These are phyloP conservation scores for Copsychus sechellarum DNA, from an alignment of 2,113 vertebrate species.

Conservation along the genomic window DNA sequence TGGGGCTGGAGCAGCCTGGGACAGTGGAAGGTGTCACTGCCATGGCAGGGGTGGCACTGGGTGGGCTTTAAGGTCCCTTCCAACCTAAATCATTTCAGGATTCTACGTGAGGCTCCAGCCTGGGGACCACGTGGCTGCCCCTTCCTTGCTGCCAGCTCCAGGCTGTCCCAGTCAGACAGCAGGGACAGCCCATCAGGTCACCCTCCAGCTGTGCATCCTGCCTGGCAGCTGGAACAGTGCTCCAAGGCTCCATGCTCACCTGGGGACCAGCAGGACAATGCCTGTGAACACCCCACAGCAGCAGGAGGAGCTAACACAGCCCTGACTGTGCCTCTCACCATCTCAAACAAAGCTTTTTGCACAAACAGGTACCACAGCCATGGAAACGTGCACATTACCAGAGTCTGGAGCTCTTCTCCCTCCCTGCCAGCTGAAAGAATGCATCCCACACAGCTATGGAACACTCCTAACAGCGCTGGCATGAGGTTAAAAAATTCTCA, in stretches of 20 bases:
- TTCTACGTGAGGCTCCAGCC: neutral
- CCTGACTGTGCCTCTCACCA: neutral
- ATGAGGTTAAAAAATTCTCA: neutral
- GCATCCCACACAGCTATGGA: neutral
- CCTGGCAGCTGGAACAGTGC: neutral
- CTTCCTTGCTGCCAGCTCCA: neutral
- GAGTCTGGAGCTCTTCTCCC: neutral
- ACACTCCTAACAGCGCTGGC: neutral
- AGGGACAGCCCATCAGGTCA: neutral
- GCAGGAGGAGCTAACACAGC: neutral
- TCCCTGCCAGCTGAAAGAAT: neutral
- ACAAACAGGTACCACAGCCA: neutral
- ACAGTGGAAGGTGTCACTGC: neutral
- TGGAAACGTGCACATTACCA: neutral
- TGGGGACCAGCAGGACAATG: neutral
- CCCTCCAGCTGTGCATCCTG: neutral
- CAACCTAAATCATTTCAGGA: neutral
- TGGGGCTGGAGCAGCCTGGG: neutral
- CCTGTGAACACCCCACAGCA: neutral
- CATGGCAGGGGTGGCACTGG: neutral
- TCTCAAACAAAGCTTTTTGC: neutral
- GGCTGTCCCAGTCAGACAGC: too few species aligned
- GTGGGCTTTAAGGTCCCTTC: fast-evolving
- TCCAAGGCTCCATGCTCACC: fast-evolving
- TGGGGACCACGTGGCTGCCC: neutral